Base-by-base conservation (phyloP, 2,797 vertebrate species). In the Fratercula arctica region DNA sequence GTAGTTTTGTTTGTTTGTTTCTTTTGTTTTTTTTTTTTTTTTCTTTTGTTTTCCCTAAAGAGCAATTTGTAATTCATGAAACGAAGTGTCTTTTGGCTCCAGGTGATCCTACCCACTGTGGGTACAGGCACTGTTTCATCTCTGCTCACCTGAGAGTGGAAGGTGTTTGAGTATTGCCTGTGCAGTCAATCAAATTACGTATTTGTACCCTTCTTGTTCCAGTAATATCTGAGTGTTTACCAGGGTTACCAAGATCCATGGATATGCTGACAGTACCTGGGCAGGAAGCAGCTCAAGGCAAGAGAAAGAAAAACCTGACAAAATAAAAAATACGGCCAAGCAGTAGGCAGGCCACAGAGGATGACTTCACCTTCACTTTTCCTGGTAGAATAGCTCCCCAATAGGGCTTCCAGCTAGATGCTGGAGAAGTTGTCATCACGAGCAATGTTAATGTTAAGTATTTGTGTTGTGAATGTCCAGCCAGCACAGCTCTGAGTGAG, bases 51-150 rank as follows among this genome's bases (percentile, higher is more conserved):
- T 88, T 83, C 74, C 29, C 73, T 84, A 16, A 79, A 73, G 59
- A 90, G 43, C 48, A 45, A 25, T 90, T 91, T 89, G 85, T 93
- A 90, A 84, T 94, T 93, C 48, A 43, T 86, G 76, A 43, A 66
- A 21, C 83, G 35, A 63, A 59, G 43, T 86, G 37, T 85, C 68
- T 89, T 87, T 59, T 85, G 61, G 50, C 79, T 96, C 26, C 46
- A 51, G 54, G 59, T n/a, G 53, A 54, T 84, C 43, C 14, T 63
- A 6, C 39, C 19, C 31, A 6, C 14, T n/a, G 46, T 73, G 72
- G 43, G 54, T 18, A 28, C 43, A 67, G 60, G 57, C 67, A 6
- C 6, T 75, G 17, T 45, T 90, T 81, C 3, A 25, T 78, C 67
- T 90, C 50, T 75, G 11, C 28, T 91, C 46, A 46, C 35, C 19